Evolutionary conservation across 2,797 vertebrate species (phyloP).

Genomic region (Fistularia commersonii): DNA sequence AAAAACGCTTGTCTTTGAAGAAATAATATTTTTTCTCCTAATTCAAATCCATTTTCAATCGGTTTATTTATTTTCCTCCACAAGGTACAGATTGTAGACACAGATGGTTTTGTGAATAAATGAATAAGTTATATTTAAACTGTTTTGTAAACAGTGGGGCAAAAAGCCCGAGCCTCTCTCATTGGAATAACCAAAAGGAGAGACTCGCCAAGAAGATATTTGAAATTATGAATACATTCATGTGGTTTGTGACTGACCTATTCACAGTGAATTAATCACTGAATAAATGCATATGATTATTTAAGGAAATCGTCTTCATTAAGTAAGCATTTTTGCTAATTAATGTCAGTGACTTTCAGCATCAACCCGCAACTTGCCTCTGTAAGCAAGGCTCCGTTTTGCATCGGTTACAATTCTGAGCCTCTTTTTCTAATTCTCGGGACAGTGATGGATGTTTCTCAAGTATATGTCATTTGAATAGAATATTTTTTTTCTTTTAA

Average conservation of each 20-base stretch:
- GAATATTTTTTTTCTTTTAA: neutral
- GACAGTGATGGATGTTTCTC: constrained; percentile 13
- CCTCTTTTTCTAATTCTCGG: constrained; percentile 20
- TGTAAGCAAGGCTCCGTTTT: constrained; percentile 52
- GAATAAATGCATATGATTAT: constrained; percentile 61
- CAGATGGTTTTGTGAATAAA: constrained; percentile 14
- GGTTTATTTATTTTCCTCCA: constrained; percentile 40
- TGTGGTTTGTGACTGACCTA: constrained; percentile 54
- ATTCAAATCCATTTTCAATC: constrained; percentile 62
- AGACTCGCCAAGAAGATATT: constrained; percentile 31
- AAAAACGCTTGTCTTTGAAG: no score
- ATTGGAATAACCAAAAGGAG: constrained; percentile 9
- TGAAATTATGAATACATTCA: constrained; percentile 55
- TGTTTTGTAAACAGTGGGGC: no score
- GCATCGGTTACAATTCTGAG: constrained; percentile 51
- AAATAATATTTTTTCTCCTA: constrained; percentile 57
- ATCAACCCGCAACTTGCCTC: constrained; percentile 40
- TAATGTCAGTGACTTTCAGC: constrained; percentile 53
- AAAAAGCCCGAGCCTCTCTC: no score
- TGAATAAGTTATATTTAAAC: no score
- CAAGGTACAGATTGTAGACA: constrained; percentile 6
- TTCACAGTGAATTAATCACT: constrained; percentile 53
- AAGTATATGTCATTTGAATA: constrained; percentile 6
- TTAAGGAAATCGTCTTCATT: constrained; percentile 58
- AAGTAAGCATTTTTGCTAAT: constrained; percentile 64